Evolutionary conservation across 2,888 invertebrate species (phyloP).

Genomic region (Pomacea canaliculata): DNA sequence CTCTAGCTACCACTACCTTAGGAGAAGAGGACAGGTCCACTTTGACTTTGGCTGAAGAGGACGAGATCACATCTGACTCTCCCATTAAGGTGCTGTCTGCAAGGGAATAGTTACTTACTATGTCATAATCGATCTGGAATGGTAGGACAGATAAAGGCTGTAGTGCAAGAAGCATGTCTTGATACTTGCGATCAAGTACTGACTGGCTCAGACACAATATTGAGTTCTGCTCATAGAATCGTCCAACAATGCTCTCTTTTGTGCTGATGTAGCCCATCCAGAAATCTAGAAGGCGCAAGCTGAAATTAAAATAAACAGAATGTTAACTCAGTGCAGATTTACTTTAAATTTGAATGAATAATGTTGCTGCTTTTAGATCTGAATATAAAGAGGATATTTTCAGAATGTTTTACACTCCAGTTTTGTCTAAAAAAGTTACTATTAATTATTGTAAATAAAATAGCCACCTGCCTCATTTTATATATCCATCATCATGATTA

Average conservation of each 20-base stretch:
- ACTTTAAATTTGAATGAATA: neutral
- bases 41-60: neutral
- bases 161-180: slow-evolving; percentile 81
- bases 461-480: too few relatives aligned
- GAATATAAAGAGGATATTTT: too few relatives aligned
- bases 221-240: slow-evolving; percentile 84
- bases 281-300: slow-evolving; percentile 87
- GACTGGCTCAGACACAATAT: slow-evolving; percentile 78
- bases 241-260: slow-evolving; percentile 83
- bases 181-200: slow-evolving; percentile 75
- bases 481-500: too few relatives aligned
- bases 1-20: slow-evolving; percentile 17
- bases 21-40: slow-evolving; percentile 7
- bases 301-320: slow-evolving; percentile 61
- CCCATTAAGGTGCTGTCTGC: slow-evolving; percentile 17
- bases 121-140: slow-evolving; percentile 73
- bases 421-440: too few relatives aligned
- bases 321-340: neutral
- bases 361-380: too few relatives aligned
- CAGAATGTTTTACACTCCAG: too few relatives aligned
- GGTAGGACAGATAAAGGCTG: slow-evolving; percentile 85
- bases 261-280: slow-evolving; percentile 90
- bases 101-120: slow-evolving; percentile 8
- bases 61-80: neutral
- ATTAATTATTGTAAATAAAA: too few relatives aligned